A percentile compares a stretch with the other conserved stretches of the same genome.
These are phyloP conservation scores for Apocrypta bakeri DNA, from an alignment of 1,140 invertebrate species.

Conservation along the genomic window DNA sequence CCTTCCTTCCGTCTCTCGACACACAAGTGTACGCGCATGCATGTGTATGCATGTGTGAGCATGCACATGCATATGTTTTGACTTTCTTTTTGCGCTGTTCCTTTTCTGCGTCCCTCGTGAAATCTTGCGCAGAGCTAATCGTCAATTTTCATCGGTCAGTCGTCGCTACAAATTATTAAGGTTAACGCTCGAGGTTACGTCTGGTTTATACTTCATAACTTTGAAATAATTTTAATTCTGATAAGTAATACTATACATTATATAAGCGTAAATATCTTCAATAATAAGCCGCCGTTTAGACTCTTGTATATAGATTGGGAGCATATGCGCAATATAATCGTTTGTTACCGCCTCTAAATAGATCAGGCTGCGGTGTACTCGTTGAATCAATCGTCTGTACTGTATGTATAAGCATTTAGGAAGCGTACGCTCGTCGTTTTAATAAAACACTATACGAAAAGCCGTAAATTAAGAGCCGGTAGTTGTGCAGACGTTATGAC, in stretches of 20 bases:
- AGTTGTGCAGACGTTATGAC: neutral
- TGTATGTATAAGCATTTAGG: too few species aligned
- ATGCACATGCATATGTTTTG: neutral
- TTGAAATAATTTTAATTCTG: neutral
- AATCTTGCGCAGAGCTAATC: neutral
- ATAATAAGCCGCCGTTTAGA: too few species aligned
- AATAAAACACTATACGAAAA: neutral
- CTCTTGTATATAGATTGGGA: neutral
- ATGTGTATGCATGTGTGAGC: neutral
- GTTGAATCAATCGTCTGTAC: too few species aligned
- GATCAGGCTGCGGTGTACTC: neutral
- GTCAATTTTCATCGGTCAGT: neutral
- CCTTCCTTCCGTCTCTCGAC: neutral
- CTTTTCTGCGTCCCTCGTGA: neutral
- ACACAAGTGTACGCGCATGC: neutral
- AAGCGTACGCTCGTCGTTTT: neutral
- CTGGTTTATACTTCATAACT: neutral
- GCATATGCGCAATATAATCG: too few species aligned
- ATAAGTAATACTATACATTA: too few species aligned
- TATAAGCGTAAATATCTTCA: too few species aligned
- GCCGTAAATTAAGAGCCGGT: neutral
- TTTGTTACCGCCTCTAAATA: neutral
- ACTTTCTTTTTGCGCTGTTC: neutral
- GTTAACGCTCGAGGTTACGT: neutral
- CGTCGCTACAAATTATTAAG: neutral